These are phyloP conservation scores for Drosophila subquinaria DNA, from an alignment of 2,888 invertebrate species.

Conservation along the genomic window DNA sequence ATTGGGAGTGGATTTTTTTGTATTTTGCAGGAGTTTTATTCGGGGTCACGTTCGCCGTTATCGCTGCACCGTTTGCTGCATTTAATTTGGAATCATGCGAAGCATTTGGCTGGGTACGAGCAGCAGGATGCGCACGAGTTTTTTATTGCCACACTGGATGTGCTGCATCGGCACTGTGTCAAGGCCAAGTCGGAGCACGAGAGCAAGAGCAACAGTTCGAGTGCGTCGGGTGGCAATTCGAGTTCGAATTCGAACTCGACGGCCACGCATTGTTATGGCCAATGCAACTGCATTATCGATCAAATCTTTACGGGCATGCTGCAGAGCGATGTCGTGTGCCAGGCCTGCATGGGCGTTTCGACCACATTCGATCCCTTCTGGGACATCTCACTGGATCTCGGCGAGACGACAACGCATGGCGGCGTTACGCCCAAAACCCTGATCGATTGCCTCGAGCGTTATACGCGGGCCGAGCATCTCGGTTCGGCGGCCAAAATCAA, in stretches of 20 bases:
- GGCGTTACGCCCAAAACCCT: conserved; percentile 91
- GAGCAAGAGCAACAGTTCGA: conserved; percentile 69
- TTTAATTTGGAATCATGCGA: conserved; percentile 98
- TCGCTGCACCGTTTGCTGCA: conserved; percentile 95
- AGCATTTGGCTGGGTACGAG: conserved; percentile 97
- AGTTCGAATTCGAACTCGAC: conserved; percentile 53
- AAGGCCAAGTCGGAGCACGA: conserved; percentile 85
- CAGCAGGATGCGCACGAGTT: conserved; percentile 99
- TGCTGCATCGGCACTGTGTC: conserved; percentile 94
- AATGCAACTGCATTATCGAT: conserved; percentile 98
- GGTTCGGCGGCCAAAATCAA: conserved; percentile 96
- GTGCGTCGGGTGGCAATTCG: conserved; percentile 56
- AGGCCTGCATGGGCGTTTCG: conserved; percentile 96
- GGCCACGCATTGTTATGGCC: conserved; percentile 81
- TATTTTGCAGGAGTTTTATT: conserved; percentile 93
- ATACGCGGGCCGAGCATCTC: conserved; percentile 96
- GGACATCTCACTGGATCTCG: conserved; percentile 98
- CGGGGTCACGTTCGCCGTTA: conserved; percentile 94
- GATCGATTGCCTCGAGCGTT: conserved; percentile 95
- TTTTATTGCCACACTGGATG: conserved; percentile 97
- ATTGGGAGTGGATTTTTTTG: conserved; percentile 3
- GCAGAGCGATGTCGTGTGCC: conserved; percentile 98
- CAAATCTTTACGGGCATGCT: conserved; percentile 98
- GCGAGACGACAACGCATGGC: conserved; percentile 85
- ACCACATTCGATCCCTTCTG: conserved; percentile 99